Conservation (phyloP, 1,140 invertebrate genomes). For the Penaeus chinensis region DNA sequence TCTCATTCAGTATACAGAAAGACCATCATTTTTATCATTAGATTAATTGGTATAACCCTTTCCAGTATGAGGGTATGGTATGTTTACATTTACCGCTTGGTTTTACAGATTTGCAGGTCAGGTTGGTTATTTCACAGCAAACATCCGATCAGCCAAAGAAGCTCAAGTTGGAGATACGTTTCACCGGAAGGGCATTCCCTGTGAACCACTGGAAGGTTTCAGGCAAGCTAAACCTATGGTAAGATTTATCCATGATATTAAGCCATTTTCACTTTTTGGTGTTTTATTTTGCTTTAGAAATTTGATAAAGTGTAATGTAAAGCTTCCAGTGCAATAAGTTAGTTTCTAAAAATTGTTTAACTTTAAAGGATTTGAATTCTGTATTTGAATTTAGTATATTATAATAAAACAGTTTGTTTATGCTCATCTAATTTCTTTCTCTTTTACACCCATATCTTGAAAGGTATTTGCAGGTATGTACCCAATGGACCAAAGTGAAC, state of each 20-base stretch:
- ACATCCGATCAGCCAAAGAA: slow-evolving; percentile 83
- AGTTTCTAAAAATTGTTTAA: too few species aligned
- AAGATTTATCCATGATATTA: not conserved
- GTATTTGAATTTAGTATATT: not conserved
- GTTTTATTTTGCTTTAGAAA: not conserved
- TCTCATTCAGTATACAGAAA: too few species aligned
- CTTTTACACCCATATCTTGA: slow-evolving; percentile 52
- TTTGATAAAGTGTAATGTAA: not conserved
- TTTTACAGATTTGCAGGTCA: slow-evolving; percentile 78
- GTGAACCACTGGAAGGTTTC: slow-evolving; percentile 77
- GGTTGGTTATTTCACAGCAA: slow-evolving; percentile 84
- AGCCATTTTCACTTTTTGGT: not conserved
- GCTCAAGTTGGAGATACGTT: slow-evolving; percentile 88
- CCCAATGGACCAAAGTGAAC: slow-evolving; percentile 90
- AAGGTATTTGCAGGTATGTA: slow-evolving; percentile 91
- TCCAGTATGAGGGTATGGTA: not conserved
- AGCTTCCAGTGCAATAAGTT: not conserved
- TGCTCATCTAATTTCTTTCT: not conserved
- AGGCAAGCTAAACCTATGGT: slow-evolving; percentile 84
- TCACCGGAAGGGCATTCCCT: slow-evolving; percentile 71
- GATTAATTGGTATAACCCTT: not conserved
- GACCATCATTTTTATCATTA: too few species aligned
- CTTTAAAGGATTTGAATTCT: too few species aligned
- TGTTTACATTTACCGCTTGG: slow-evolving; percentile 51
- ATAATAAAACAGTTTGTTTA: slow-evolving; percentile 2